phyloP scores from a whole-genome alignment of 2,888 invertebrate genomes.

The Silvanus unidentatus region DNA sequence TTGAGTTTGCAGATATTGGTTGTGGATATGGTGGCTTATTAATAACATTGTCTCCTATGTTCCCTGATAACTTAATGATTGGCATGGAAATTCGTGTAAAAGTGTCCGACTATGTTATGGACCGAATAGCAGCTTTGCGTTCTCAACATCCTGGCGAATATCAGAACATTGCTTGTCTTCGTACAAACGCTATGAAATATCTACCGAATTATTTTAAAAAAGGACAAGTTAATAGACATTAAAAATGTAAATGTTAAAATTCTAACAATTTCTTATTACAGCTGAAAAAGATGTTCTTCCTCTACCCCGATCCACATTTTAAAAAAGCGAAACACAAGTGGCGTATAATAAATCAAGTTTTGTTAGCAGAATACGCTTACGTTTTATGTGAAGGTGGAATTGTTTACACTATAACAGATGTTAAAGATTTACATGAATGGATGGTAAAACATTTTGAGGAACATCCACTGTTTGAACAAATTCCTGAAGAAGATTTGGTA shows the following conservation, averaged over 20 bases:
- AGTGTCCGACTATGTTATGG: conserved; percentile 96
- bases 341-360: conserved; percentile 91
- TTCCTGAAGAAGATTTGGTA: conserved; percentile 73
- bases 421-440: conserved; percentile 95
- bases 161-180: conserved; percentile 88
- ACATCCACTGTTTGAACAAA: conserved; percentile 81
- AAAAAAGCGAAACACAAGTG: conserved; percentile 98
- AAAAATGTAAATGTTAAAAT: conserved; percentile 1
- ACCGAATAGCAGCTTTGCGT: conserved; percentile 84
- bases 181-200: conserved; percentile 99
- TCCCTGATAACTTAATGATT: conserved; percentile 80
- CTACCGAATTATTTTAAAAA: conserved; percentile 94
- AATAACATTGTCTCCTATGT: conserved; percentile 86
- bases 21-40: conserved; percentile 97
- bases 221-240: conserved; percentile 68
- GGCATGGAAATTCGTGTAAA: conserved; percentile 98
- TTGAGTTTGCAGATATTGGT: conserved; percentile 94
- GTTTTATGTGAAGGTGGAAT: conserved; percentile 76
- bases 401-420: conserved; percentile 97
- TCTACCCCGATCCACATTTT: conserved; percentile 99
- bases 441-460: conserved; percentile 87
- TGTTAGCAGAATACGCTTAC: conserved; percentile 96
- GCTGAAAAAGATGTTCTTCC: conserved; percentile 94
- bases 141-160: conserved; percentile 69
- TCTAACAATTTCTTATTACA: conserved; percentile 46